Evolutionary conservation across 1,140 invertebrate genomes (phyloP).

Genomic region (Hestina assimilis): DNA sequence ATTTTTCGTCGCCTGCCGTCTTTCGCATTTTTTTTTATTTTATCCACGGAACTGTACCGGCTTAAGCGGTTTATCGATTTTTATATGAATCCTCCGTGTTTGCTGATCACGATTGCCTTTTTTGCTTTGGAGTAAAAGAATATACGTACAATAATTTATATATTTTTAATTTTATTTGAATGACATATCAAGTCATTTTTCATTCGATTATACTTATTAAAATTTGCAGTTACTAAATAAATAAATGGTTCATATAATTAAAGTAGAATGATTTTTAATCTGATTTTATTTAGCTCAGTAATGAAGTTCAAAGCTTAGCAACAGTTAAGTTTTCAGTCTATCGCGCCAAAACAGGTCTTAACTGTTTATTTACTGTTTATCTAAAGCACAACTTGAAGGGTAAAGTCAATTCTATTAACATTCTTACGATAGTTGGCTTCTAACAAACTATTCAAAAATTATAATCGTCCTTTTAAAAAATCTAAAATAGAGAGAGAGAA

Average conservation of each 20-base stretch:
- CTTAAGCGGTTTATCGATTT: slow-evolving; percentile 59
- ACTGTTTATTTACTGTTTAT: background rate
- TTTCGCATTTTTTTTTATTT: slow-evolving; percentile 49
- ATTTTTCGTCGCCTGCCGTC: slow-evolving; percentile 71
- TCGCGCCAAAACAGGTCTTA: background rate
- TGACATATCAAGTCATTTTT: too few relatives aligned
- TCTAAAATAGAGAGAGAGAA: too few relatives aligned
- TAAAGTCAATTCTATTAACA: background rate
- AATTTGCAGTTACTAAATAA: too few relatives aligned
- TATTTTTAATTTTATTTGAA: too few relatives aligned
- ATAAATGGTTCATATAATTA: too few relatives aligned
- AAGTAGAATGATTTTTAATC: too few relatives aligned
- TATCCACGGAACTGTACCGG: slow-evolving; percentile 44
- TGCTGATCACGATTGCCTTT: slow-evolving; percentile 66
- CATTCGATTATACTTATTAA: too few relatives aligned
- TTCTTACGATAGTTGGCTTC: background rate
- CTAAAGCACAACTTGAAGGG: background rate
- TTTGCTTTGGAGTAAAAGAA: slow-evolving; percentile 26
- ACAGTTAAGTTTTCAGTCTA: background rate
- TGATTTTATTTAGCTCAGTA: background rate
- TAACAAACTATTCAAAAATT: background rate
- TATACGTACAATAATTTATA: background rate
- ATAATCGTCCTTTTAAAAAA: too few relatives aligned
- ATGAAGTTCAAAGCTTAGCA: background rate
- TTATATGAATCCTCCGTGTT: slow-evolving; percentile 63